These are phyloP conservation scores for Upupa epops DNA, from an alignment of 2,113 vertebrate genomes.

Conservation along the genomic window DNA sequence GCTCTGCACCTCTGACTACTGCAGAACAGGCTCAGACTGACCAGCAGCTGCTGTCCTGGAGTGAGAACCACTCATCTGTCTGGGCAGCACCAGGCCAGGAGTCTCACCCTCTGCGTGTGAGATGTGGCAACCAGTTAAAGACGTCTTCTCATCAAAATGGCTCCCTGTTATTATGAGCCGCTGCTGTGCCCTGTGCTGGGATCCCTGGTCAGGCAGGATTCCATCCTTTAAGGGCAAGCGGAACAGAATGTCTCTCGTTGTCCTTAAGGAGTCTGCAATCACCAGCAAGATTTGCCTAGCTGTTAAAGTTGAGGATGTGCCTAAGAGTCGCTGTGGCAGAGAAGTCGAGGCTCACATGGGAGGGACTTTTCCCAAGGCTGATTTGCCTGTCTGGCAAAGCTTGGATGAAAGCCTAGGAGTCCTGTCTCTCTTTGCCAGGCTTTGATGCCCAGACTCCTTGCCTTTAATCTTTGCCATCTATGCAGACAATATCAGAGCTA, in stretches of 20 bases:
- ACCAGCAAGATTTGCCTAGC: conserved; percentile 6
- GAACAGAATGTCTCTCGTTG: conserved; percentile 20
- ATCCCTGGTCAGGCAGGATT: conserved; percentile 27
- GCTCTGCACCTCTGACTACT: neutral
- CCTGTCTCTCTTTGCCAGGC: neutral
- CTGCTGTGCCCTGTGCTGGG: neutral
- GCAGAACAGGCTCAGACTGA: neutral
- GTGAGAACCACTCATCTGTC: neutral
- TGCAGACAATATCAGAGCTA: neutral
- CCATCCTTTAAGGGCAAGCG: neutral
- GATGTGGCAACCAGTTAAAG: neutral
- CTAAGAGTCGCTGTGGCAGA: neutral
- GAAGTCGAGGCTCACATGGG: neutral
- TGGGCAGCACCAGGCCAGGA: neutral
- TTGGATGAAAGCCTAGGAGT: conserved; percentile 18
- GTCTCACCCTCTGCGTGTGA: neutral
- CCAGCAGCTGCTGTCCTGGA: neutral
- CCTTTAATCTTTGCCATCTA: conserved; percentile 1
- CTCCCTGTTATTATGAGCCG: neutral
- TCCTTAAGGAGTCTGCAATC: neutral
- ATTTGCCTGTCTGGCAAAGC: conserved; percentile 14
- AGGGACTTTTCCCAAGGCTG: conserved; percentile 12
- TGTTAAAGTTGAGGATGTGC: neutral
- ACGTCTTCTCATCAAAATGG: neutral
- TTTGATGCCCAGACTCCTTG: conserved; percentile 26